Evolutionary conservation across 2,888 invertebrate genomes (phyloP).

Genomic region (Troglohyphantes excavatus): DNA sequence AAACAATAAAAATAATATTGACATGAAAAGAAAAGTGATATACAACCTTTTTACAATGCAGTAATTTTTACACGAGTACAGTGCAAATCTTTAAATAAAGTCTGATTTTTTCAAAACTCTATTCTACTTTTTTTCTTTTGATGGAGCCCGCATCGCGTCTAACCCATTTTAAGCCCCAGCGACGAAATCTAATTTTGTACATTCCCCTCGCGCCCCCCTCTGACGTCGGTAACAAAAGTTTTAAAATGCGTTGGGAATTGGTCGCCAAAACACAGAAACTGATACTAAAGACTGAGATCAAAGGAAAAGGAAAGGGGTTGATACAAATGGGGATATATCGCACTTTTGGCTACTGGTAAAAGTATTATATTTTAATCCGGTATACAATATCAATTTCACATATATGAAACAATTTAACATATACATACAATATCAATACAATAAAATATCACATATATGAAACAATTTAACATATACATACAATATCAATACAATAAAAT

Average conservation of each 20-base stretch:
- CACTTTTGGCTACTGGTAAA: conserved; percentile 18
- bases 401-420: too few species aligned
- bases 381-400: too few species aligned
- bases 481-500: too few species aligned
- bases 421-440: too few species aligned
- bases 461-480: too few species aligned
- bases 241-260: conserved; percentile 78
- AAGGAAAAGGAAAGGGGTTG: conserved; percentile 6
- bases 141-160: conserved; percentile 63
- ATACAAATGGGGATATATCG: conserved; percentile 9
- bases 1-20: too few species aligned
- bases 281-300: conserved; percentile 67
- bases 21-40: too few species aligned
- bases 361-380: too few species aligned
- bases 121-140: conserved; percentile 36
- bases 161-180: conserved; percentile 74
- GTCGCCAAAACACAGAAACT: conserved; percentile 77
- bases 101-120: conserved; percentile 16
- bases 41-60: too few species aligned
- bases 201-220: conserved; percentile 53
- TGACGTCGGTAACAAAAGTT: conserved; percentile 76
- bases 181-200: conserved; percentile 76
- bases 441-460: neutral
- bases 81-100: conserved; percentile 5
- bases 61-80: neutral